Evolutionary conservation across 1,140 invertebrate species (phyloP).

Genomic region (Drosophila sucinea): DNA sequence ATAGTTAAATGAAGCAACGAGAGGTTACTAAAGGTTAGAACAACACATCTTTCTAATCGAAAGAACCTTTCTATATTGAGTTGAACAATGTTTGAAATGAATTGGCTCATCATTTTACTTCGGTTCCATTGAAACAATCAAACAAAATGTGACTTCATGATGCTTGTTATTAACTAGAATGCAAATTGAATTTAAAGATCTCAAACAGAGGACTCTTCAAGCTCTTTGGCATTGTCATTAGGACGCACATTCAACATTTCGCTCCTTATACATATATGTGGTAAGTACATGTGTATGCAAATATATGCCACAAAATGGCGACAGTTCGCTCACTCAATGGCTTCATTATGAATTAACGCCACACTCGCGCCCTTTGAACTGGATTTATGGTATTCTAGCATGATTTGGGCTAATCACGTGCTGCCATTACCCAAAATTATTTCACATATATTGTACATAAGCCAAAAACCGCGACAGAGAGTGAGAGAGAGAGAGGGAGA

Average conservation of each 20-base stretch:
- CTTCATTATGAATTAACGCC: constrained; percentile 36
- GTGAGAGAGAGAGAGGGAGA: not conserved
- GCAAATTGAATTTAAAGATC: not conserved
- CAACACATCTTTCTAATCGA: no score
- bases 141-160: no score
- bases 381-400: constrained; percentile 75
- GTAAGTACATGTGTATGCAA: constrained; percentile 11
- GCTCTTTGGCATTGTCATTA: not conserved
- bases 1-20: not conserved
- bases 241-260: not conserved
- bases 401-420: constrained; percentile 74
- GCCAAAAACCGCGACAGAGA: constrained; percentile 19
- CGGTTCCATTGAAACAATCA: no score
- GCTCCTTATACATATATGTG: not conserved
- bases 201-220: not conserved
- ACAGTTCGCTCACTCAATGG: constrained; percentile 38
- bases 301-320: constrained; percentile 19
- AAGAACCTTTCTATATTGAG: no score
- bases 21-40: not conserved
- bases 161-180: not conserved
- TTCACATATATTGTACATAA: constrained; percentile 36
- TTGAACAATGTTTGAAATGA: no score
- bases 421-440: constrained; percentile 56
- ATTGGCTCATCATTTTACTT: no score
- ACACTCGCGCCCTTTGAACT: constrained; percentile 21